Percentiles rank a stretch among this genome's conserved stretches.
Conservation (phyloP, 1,140 invertebrate species). For the Heliconius congener region DNA sequence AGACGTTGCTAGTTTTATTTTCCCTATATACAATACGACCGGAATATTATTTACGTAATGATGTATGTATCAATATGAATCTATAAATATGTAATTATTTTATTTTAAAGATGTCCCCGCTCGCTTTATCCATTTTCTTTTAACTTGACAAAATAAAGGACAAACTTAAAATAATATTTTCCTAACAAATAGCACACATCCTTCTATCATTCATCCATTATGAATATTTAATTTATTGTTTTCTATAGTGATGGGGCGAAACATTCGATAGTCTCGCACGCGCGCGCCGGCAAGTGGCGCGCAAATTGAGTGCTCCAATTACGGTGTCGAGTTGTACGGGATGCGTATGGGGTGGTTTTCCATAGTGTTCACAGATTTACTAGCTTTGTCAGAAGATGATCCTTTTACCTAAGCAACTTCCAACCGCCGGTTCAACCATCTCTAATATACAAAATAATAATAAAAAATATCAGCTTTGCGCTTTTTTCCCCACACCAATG, state of each 20-base stretch:
- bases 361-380: background rate
- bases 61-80: too few species aligned
- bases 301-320: conserved; percentile 79
- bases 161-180: background rate
- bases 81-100: too few species aligned
- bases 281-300: conserved; percentile 66
- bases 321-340: conserved; percentile 62
- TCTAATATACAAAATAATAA: too few species aligned
- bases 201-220: conserved; percentile 37
- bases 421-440: too few species aligned
- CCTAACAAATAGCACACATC: background rate
- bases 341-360: conserved; percentile 25
- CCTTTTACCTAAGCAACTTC: too few species aligned
- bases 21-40: too few species aligned
- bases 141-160: background rate
- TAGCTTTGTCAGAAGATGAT: background rate
- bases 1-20: too few species aligned
- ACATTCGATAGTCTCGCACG: conserved; percentile 59
- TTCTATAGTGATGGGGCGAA: conserved; percentile 51
- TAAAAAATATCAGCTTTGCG: too few species aligned
- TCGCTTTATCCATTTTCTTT: too few species aligned
- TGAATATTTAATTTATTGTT: conserved; percentile 53
- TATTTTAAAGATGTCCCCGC: too few species aligned
- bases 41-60: too few species aligned
- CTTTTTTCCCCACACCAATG: too few species aligned